These are phyloP conservation scores for Leuciscus waleckii DNA, from an alignment of 2,797 vertebrate species.

Conservation along the genomic window DNA sequence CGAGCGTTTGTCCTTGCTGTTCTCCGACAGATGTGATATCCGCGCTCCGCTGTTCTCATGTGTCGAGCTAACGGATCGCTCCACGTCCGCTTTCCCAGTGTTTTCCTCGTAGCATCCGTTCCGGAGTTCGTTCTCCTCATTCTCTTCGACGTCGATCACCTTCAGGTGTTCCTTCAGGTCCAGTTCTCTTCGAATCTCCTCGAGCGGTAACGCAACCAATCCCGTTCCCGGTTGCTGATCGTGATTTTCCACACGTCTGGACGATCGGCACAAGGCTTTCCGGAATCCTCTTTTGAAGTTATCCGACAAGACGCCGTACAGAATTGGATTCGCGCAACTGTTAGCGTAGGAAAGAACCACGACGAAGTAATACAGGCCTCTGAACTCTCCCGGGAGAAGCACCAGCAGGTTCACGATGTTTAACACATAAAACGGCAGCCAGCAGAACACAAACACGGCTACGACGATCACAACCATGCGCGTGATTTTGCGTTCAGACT, in stretches of 20 bases:
- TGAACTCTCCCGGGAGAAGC: constrained; percentile 87
- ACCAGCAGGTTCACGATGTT: constrained; percentile 93
- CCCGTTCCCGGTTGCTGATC: constrained; percentile 68
- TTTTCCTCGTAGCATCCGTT: constrained; percentile 36
- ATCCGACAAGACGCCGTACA: constrained; percentile 93
- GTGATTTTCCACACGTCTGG: constrained; percentile 72
- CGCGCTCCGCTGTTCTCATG: constrained; percentile 53
- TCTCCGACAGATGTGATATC: constrained; percentile 55
- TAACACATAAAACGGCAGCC: constrained; percentile 92
- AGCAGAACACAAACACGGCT: constrained; percentile 91
- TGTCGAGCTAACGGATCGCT: constrained; percentile 49
- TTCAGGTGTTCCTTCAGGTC: constrained; percentile 58
- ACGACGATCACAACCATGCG: constrained; percentile 96
- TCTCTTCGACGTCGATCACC: constrained; percentile 42
- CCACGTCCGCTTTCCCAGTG: constrained; percentile 40
- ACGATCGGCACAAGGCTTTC: constrained; percentile 77
- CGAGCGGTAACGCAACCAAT: constrained; percentile 67
- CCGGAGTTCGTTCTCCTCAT: constrained; percentile 59
- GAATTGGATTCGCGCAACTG: constrained; percentile 95
- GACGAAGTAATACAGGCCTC: constrained; percentile 90
- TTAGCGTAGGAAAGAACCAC: constrained; percentile 95
- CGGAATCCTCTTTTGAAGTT: constrained; percentile 93
- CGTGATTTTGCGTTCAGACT: constrained; percentile 91
- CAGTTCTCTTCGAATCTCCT: constrained; percentile 69
- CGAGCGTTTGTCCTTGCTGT: constrained; percentile 54